Base-by-base conservation (phyloP, 1,140 invertebrate genomes). In the Diabrotica undecimpunctata region DNA sequence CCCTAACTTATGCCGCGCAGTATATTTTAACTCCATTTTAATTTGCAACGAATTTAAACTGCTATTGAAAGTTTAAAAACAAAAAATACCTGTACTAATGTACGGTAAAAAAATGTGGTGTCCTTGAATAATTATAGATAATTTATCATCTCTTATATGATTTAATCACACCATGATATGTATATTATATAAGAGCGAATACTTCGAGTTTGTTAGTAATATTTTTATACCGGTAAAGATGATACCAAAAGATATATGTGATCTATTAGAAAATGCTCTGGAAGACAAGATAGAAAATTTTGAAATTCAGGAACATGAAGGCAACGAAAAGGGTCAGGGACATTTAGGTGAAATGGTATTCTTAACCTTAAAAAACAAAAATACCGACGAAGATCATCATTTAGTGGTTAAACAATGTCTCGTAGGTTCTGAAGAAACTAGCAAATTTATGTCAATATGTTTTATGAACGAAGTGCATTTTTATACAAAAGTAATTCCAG, bases 391-490 rank as follows among this genome's bases (percentile, higher is more conserved):
- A 12, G 12, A 62, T 7, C 13, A 13, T 5, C 14, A 62, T 52
- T 13, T 62, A 41, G 61, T 62, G 6, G 11, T 62, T 0, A 62
- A 62, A 14, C 61, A 62, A 38, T 36, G 25, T 11, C 4, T 50
- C 0, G 37, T 10, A 13, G 25, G 8, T 13, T 46, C 25, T 7
- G 12, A n/a, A 9, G 54, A 54, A 13, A 14, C 51, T 3, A n/a
- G 13, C 7, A 37, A 62, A 54, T 62, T 62, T n/a, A 54, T 12
- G 9, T 13, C 51, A 0, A 54, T 11, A 0, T 36, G 14, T 54
- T 62, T 54, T 14, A 51, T 25, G 7, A 62, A 62, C 51, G 61
- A 62, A 39, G 9, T 62, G 6, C 36, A 53, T 38, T 62, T 62
- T 41, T 55, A 62, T 36, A 41, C 7, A 6, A 37, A 52, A 13